These are phyloP conservation scores for Corythaixoides concolor DNA, from an alignment of 2,113 vertebrate species.

Conservation along the genomic window DNA sequence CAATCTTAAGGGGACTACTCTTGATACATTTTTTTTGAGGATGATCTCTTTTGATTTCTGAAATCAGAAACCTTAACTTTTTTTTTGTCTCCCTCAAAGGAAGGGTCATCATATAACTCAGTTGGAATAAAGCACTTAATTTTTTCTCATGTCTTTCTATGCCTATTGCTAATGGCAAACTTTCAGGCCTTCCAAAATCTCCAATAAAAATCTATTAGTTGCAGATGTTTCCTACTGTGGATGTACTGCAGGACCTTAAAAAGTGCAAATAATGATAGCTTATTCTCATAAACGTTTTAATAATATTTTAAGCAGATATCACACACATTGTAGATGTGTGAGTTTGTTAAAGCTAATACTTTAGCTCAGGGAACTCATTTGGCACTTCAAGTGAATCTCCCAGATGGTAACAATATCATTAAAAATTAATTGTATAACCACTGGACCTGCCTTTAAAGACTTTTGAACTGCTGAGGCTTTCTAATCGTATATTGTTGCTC, in stretches of 20 bases:
- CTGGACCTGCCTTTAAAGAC: slow-evolving; percentile 69
- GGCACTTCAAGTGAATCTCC: slow-evolving; percentile 60
- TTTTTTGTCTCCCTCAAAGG: neutral
- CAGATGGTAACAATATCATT: slow-evolving; percentile 72
- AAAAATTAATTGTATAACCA: slow-evolving; percentile 77
- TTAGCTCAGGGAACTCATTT: slow-evolving; percentile 55
- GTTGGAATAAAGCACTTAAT: neutral
- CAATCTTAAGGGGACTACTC: neutral
- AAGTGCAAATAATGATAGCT: neutral
- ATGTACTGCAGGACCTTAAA: neutral
- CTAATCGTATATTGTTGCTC: slow-evolving; percentile 65
- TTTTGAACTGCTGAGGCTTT: slow-evolving; percentile 71
- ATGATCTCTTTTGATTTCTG: neutral
- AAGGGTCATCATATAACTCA: neutral
- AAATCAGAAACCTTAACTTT: neutral
- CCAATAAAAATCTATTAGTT: neutral
- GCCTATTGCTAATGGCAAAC: neutral
- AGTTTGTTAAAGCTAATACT: slow-evolving; percentile 60
- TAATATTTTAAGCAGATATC: slow-evolving; percentile 26
- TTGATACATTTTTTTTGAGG: neutral
- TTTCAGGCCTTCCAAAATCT: neutral
- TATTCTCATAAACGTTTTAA: slow-evolving; percentile 18
- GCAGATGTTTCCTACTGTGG: neutral
- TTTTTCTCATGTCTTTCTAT: neutral
- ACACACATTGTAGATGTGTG: neutral